Evolutionary conservation across 2,113 vertebrate genomes (phyloP).

Genomic region (Sprattus sprattus): DNA sequence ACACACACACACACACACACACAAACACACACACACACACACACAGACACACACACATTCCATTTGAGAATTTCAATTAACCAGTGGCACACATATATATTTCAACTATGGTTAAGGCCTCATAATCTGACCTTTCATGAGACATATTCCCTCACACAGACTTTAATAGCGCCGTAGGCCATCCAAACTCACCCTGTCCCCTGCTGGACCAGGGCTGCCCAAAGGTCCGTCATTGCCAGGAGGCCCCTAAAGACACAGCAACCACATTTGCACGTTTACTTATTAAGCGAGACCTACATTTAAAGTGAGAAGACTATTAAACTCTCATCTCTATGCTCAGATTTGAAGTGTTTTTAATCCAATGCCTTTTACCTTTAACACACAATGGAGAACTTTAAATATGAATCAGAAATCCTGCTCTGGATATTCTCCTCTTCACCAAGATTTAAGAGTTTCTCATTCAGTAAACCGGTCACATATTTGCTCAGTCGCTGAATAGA

Average conservation of each 20-base stretch:
- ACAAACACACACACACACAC: background rate
- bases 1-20: background rate
- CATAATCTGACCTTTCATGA: background rate
- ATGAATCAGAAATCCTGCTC: too few species aligned
- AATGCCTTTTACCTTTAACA: too few species aligned
- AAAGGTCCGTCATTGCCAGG: slow-evolving; percentile 68
- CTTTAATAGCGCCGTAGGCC: background rate
- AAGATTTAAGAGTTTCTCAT: too few species aligned
- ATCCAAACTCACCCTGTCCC: slow-evolving; percentile 71
- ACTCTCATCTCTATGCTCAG: too few species aligned
- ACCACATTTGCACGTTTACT: background rate
- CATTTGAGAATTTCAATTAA: too few species aligned
- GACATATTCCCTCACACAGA: background rate
- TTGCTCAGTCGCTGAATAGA: background rate
- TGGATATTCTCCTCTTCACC: too few species aligned
- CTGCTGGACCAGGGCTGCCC: slow-evolving; percentile 66
- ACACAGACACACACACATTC: background rate
- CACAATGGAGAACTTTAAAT: too few species aligned
- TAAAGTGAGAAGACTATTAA: too few species aligned
- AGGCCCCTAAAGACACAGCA: slow-evolving; percentile 65
- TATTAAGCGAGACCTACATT: too few species aligned
- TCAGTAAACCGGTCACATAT: background rate
- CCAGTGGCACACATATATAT: too few species aligned
- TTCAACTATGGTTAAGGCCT: too few species aligned
- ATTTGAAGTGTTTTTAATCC: too few species aligned